These are phyloP conservation scores for Onychostoma macrolepis DNA, from an alignment of 2,113 vertebrate genomes.

Conservation along the genomic window DNA sequence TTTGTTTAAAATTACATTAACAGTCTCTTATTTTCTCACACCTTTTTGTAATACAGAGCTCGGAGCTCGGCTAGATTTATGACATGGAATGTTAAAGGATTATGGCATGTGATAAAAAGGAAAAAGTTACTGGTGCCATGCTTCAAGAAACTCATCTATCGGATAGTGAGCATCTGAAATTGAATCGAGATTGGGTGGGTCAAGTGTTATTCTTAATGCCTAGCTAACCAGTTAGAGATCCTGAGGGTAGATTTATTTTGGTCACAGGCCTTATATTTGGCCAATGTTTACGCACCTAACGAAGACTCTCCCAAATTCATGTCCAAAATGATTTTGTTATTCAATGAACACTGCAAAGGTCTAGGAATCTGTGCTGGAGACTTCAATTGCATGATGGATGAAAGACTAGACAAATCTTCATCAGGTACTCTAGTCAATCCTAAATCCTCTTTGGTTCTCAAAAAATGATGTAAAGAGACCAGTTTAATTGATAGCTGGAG, in stretches of 20 bases:
- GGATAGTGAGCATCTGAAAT: too few relatives aligned
- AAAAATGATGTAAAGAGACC: background rate
- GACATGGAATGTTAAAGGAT: too few relatives aligned
- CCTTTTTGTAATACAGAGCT: too few relatives aligned
- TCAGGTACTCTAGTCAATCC: background rate
- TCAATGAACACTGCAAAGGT: background rate
- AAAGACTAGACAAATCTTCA: background rate
- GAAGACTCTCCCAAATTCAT: background rate
- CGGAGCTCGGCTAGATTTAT: too few relatives aligned
- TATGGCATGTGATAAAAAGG: too few relatives aligned
- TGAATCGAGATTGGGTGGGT: too few relatives aligned
- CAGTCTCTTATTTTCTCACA: too few relatives aligned
- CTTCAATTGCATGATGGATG: constrained; percentile 1
- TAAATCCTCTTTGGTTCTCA: background rate
- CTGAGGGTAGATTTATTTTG: background rate
- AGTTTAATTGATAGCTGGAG: constrained; percentile 9
- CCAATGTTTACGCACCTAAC: background rate
- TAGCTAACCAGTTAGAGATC: background rate
- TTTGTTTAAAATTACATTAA: too few relatives aligned
- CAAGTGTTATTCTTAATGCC: too few relatives aligned
- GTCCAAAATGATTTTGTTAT: background rate
- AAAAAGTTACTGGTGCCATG: too few relatives aligned
- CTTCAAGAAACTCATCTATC: too few relatives aligned
- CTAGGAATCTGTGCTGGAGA: background rate
- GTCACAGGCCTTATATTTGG: background rate